Evolutionary conservation across 2,888 invertebrate species (phyloP), one percentile per base, ranked within the genome.

Genomic region (Drosophila prostipennis): DNA sequence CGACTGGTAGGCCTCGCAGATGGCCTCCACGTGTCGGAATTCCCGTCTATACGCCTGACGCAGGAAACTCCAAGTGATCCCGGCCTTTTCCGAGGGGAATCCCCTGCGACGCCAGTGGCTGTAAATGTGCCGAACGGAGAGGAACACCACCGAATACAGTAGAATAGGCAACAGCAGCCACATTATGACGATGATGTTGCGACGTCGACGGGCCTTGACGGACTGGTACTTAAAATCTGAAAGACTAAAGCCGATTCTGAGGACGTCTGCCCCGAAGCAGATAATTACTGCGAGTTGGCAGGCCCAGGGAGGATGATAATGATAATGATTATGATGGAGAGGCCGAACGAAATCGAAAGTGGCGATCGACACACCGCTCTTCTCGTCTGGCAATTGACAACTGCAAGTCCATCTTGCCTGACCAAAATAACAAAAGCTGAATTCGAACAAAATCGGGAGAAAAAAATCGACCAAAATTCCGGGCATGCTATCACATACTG

Each of bases 71-170:
- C 87, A 87, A 32, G 72, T 73, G 46, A 90, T 43, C 1, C 75
- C 56, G 16, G 79, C 75, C 26, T 73, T 60, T 43, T 90, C 90
- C 52, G 79, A 73, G 34, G 91, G 91, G 42, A 90, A 91, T 37
- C 90, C 90, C 70, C 83, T 87, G 59, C 91, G 89, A 3, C 77
- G 72, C 91, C 91, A 91, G 46, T 90, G 85, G 61, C 86, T 91
- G 48, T 89, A 91, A 36, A 90, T 77, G 73, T 90, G 91, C 3
- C 90, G 85, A 23, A 91, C 78, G 16, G 70, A 79, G 11, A 90
- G 78, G 61, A 78, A 86, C 26, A 82, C 55, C 51, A 79, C 29
- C 45, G 80, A 76, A 52, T 90, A 90, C 13, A 81, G 26, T 23
- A 90, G 60, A 34, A 90, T 90, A 36, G 90, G 90, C 75, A 90